Evolutionary conservation across 2,888 invertebrate genomes (phyloP), one percentile per base, ranked within the genome.

Genomic region (Apoda limacodes): DNA sequence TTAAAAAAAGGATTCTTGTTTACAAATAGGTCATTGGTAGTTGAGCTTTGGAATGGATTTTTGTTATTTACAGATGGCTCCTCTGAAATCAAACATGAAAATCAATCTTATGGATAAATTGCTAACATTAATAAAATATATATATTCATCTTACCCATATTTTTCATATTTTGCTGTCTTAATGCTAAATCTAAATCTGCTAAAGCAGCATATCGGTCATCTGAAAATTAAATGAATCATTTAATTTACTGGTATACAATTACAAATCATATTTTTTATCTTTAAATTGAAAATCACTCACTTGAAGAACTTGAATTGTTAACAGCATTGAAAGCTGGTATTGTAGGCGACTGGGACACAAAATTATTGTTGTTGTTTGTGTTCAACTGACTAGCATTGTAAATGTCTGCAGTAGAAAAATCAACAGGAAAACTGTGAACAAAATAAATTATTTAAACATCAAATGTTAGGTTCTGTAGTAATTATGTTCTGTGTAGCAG

Each of bases 161-260:
- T 65, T 52, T 75, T 78, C 60, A 68, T 62, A 39, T 82, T 80
- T 52, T 85, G 84, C 41, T 82, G 81, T 51, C 88, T 84, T 50
- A 88, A 67, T 52, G 88, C 88, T 60, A 86, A 82, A 64, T 97
- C 96, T 54, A 98, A 85, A 76, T 96, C 96, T 70, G 96, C 95
- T 37, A 98, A 84, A 28, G 97, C 96, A 44, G 97, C 96, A 76
- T 98, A 98, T 47, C 93, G 89, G 76, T 98, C 97, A 81, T 90
- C 92, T 56, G 86, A 60, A 62, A 60, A 32, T 33, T 50, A 28
- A 22, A 17, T 19, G 20, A n/a, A n/a, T n/a, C n/a, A n/a, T n/a
- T n/a, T n/a, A n/a, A n/a, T n/a, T n/a, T n/a, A n/a, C n/a, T n/a
- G n/a, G n/a, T n/a, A n/a, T n/a, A n/a, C n/a, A n/a, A n/a, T n/a